Conservation (phyloP, 1,140 invertebrate species). For the Parasteatoda tepidariorum region DNA sequence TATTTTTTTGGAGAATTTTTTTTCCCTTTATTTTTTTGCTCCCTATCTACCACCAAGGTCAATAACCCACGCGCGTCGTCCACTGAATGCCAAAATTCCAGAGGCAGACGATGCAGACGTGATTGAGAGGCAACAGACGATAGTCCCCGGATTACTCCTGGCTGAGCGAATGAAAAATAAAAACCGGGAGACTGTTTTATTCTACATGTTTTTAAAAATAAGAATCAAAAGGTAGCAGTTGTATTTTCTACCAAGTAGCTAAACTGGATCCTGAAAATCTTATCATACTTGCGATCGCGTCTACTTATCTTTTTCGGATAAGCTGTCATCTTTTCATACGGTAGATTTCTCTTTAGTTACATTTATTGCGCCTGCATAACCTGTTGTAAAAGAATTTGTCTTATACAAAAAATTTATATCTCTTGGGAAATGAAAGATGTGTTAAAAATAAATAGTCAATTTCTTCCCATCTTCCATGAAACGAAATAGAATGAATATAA, state of each 20-base stretch:
- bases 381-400: no score
- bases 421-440: no score
- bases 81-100: slow-evolving; percentile 23
- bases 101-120: background rate
- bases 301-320: background rate
- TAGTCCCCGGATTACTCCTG: background rate
- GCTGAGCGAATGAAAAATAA: background rate
- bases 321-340: no score
- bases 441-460: no score
- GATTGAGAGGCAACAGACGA: background rate
- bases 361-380: no score
- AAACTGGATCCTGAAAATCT: background rate
- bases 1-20: no score
- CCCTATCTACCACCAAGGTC: slow-evolving; percentile 22
- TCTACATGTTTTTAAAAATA: background rate
- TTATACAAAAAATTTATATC: no score
- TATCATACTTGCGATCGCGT: background rate
- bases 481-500: no score
- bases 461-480: no score
- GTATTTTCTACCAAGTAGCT: background rate
- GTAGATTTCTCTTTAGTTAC: no score
- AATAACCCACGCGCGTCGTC: slow-evolving; percentile 51
- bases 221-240: background rate
- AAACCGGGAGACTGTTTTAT: background rate
- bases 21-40: background rate